phyloP scores from a whole-genome alignment of 2,113 vertebrate species.

The Halcyon malimbica region DNA sequence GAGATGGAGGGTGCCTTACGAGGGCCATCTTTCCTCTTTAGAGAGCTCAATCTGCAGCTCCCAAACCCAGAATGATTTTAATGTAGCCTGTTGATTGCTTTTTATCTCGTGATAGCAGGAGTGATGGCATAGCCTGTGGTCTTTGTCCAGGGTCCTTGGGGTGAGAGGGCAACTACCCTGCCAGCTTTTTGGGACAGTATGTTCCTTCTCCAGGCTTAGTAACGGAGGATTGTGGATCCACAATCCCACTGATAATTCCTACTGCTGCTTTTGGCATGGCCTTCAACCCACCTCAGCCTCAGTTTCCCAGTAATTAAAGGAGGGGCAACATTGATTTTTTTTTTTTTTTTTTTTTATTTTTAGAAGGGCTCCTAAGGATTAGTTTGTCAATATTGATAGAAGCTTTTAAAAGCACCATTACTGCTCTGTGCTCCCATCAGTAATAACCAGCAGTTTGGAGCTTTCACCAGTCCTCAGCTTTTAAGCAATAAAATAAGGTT shows the following conservation, averaged over 20 bases:
- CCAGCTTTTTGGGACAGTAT: background rate
- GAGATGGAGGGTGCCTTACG: background rate
- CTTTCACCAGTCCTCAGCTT: background rate
- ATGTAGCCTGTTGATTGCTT: background rate
- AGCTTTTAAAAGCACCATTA: background rate
- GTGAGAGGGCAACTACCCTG: background rate
- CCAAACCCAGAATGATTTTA: background rate
- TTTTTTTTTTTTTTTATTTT: background rate
- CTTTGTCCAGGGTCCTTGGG: background rate
- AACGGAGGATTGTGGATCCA: background rate
- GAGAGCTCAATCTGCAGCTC: background rate
- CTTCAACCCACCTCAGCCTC: background rate
- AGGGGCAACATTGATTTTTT: background rate
- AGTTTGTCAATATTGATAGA: background rate
- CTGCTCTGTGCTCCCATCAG: background rate
- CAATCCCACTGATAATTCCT: background rate
- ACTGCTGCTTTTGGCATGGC: background rate
- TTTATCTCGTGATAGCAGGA: background rate
- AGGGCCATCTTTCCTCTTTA: background rate
- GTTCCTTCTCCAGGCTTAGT: background rate
- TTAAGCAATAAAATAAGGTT: background rate
- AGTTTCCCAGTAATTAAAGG: background rate
- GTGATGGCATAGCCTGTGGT: background rate
- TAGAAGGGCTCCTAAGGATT: background rate
- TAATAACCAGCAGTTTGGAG: background rate